These are phyloP conservation scores for Clarias magur DNA, from an alignment of 2,113 vertebrate genomes.

Conservation along the genomic window DNA sequence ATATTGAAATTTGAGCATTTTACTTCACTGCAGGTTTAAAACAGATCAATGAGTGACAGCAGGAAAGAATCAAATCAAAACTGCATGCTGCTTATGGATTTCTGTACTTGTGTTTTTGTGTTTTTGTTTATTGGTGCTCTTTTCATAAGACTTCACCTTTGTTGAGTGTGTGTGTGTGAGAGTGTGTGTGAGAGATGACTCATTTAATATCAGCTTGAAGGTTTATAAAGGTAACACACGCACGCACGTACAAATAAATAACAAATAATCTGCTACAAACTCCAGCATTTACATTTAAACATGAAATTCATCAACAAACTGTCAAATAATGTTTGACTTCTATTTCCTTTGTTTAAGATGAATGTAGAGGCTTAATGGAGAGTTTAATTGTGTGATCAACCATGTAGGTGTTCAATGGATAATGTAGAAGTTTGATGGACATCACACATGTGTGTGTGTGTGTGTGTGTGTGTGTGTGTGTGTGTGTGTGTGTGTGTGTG, in stretches of 20 bases:
- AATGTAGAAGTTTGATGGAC: too few relatives aligned
- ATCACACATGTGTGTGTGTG: background rate
- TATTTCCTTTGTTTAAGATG: too few relatives aligned
- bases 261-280: background rate
- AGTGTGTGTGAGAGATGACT: background rate
- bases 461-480: background rate
- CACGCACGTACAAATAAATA: too few relatives aligned
- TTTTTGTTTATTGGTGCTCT: background rate
- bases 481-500: constrained; percentile 8
- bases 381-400: too few relatives aligned
- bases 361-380: too few relatives aligned
- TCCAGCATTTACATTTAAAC: background rate
- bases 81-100: background rate
- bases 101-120: background rate
- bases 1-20: too few relatives aligned
- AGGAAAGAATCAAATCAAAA: background rate
- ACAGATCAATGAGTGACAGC: too few relatives aligned
- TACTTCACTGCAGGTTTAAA: background rate
- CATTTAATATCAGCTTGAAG: background rate
- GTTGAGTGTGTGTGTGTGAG: background rate
- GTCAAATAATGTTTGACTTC: too few relatives aligned
- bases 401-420: too few relatives aligned
- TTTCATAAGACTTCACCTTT: background rate
- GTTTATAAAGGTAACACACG: background rate
- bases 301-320: background rate